Base-by-base conservation (phyloP, 2,888 invertebrate species). In the Agrotis puta region DNA sequence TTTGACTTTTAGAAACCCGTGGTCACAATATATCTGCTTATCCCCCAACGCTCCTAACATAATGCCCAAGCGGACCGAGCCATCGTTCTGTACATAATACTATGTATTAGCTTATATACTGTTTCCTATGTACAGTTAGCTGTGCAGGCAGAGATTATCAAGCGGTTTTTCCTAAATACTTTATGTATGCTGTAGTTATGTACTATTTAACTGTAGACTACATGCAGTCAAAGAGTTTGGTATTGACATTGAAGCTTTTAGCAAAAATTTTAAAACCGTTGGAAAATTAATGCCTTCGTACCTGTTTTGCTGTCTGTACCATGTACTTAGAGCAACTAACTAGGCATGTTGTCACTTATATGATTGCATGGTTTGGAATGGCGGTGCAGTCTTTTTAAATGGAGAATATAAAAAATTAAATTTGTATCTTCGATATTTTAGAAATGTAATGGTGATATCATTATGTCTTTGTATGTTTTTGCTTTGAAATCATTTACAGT, bases 81-180 rank as follows among this genome's bases (percentile, higher is more conserved):
- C 89, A 88, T 89, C 90, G 89, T 89, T 89, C 89, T 89, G 90
- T 88, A 81, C 88, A 88, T 88, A 86, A 59, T 69, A 61, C 61
- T 77, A 57, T 84, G 64, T 76, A 58, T 39, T 50, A 61, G 64
- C 76, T 72, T 77, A 66, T 77, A 59, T 85, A 71, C 58, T 62
- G 43, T 66, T 14, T 63, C 13, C 18, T 53, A 33, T 63, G 18
- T 72, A 62, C 50, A 39, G 39, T 39, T 27, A 39, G 39, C 39
- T 39, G 11, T 39, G 39, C 39, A 39, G 39, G 39, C 5, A 39
- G 4, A 1, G 5, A 11, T 39, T 39, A 11, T 4, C 39, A 39
- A 39, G 11, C 11, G 39, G 39, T 39, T 39, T 39, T 39, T 4
- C 11, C 5, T 27, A 27, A 5, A 27, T 27, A 27, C 27, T 27